Percentiles rank a stretch among this genome's conserved stretches.
Conservation (phyloP, 2,113 vertebrate species). For the Daboia siamensis region DNA sequence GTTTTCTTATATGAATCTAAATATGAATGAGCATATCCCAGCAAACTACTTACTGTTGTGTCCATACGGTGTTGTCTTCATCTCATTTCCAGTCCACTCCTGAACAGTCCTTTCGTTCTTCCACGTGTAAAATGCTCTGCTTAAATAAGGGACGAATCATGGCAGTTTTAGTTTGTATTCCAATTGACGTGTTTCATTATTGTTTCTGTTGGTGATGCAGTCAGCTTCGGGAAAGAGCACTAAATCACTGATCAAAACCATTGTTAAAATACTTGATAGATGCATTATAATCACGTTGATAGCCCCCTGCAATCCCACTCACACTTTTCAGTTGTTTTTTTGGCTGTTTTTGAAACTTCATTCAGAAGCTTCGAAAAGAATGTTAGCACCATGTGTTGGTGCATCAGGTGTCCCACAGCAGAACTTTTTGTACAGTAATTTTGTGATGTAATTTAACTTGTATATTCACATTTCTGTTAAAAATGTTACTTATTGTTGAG, state of each 20-base stretch:
- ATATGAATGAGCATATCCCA: neutral
- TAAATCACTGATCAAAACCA: neutral
- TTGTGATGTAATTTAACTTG: neutral
- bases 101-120: neutral
- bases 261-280: neutral
- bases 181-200: neutral
- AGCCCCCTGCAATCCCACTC: neutral
- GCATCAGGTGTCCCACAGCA: neutral
- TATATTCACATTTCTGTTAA: neutral
- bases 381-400: neutral
- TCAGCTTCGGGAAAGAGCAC: neutral
- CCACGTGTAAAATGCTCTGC: neutral
- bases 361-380: neutral
- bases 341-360: neutral
- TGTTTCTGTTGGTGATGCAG: neutral
- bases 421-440: neutral
- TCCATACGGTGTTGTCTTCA: neutral
- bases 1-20: neutral
- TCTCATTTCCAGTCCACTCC: neutral
- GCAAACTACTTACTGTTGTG: neutral
- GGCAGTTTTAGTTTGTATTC: neutral
- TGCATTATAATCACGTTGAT: neutral
- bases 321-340: neutral
- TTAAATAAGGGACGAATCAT: neutral
- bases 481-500: neutral